phyloP scores from a whole-genome alignment of 2,888 invertebrate genomes.

The Tenodera sinensis region DNA sequence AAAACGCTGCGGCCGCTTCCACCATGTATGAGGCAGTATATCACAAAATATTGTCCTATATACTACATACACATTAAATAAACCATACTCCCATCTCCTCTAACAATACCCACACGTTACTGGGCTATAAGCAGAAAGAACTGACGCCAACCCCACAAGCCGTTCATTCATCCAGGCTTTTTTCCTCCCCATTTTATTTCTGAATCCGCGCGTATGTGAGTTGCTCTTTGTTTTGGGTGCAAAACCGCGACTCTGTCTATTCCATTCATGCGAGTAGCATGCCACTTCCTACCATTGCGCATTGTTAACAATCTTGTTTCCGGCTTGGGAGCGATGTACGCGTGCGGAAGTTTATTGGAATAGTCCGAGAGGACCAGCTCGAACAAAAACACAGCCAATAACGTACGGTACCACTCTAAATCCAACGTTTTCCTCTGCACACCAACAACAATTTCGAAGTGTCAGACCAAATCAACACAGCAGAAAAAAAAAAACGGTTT shows the following conservation, averaged over 20 bases:
- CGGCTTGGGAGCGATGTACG: not conserved
- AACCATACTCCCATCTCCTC: not conserved
- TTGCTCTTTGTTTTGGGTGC: not conserved
- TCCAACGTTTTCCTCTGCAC: not conserved
- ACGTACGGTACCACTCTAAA: not conserved
- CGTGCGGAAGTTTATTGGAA: not conserved
- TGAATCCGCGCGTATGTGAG: not conserved
- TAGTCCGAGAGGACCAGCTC: not conserved
- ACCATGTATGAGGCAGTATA: not conserved
- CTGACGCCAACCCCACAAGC: not conserved
- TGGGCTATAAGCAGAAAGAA: not conserved
- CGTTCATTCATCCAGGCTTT: not conserved
- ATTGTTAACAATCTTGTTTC: not conserved
- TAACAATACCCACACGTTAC: not conserved
- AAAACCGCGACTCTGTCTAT: not conserved
- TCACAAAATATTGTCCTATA: not conserved
- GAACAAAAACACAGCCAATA: not conserved
- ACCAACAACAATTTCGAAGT: not conserved
- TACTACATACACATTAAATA: not conserved
- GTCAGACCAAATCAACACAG: not conserved
- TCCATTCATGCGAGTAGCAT: not conserved
- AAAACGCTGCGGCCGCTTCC: not conserved
- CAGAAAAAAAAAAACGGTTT: not conserved
- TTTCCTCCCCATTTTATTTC: not conserved
- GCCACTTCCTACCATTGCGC: not conserved